Percentiles rank a stretch among this genome's conserved stretches.
Evolutionary conservation across 1,140 invertebrate species (phyloP).

Genomic region (Lepidurus couesii): DNA sequence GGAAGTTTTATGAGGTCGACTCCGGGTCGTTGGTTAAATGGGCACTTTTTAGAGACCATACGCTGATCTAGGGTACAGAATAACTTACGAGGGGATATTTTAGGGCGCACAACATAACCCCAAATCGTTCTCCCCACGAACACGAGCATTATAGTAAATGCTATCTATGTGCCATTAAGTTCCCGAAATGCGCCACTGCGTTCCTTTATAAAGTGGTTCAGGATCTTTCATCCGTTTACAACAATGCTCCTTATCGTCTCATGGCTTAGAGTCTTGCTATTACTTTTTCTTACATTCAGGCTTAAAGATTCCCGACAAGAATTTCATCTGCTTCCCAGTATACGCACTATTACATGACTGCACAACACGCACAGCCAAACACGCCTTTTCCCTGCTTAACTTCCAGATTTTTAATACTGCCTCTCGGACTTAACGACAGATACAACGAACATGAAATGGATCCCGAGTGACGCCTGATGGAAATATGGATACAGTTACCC

Average conservation of each 20-base stretch:
- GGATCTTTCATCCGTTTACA: conserved; percentile 1
- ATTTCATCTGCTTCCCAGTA: not conserved
- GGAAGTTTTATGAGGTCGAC: conserved; percentile 9
- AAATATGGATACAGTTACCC: not conserved
- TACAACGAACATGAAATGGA: conserved; percentile 5
- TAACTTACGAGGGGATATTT: conserved; percentile 10
- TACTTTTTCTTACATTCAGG: not conserved
- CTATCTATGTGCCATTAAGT: conserved; percentile 19
- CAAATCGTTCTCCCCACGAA: conserved; percentile 12
- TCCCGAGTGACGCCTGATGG: not conserved
- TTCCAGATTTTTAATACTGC: not conserved
- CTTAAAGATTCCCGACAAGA: not conserved
- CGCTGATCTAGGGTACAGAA: conserved; percentile 18
- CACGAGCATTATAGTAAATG: conserved; percentile 15
- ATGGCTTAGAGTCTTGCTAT: conserved; percentile 5
- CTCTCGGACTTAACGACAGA: not conserved
- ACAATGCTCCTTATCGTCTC: not conserved
- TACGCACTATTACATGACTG: not conserved
- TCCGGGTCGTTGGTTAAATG: conserved; percentile 21
- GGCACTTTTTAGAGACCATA: conserved; percentile 8
- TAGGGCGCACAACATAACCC: conserved; percentile 18
- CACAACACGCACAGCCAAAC: not conserved
- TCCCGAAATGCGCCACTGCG: conserved; percentile 12
- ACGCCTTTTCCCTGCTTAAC: not conserved
- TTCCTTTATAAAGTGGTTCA: conserved; percentile 11